Evolutionary conservation across 2,888 invertebrate species (phyloP).

Genomic region (Cantharis flavilabris): DNA sequence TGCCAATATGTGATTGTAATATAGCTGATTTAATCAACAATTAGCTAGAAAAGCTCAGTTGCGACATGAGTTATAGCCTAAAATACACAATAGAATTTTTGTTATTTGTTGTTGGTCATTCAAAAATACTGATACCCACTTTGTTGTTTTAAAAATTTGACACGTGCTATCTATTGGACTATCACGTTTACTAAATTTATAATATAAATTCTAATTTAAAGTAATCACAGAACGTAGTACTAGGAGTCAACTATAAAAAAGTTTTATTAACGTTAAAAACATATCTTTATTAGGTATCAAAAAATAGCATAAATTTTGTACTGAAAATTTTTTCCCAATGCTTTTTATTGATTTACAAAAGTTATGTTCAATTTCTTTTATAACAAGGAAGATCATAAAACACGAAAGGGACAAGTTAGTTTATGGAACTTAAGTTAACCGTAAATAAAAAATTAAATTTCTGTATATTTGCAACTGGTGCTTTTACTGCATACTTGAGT

Average conservation of each 20-base stretch:
- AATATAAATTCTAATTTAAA: background rate
- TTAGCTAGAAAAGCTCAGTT: too few species aligned
- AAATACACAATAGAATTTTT: too few species aligned
- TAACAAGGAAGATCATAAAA: background rate
- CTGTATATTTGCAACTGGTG: background rate
- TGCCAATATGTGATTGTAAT: too few species aligned
- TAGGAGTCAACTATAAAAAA: background rate
- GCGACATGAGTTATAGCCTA: too few species aligned
- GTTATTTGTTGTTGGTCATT: too few species aligned
- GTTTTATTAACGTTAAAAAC: background rate
- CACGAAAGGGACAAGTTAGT: background rate
- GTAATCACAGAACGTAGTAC: background rate
- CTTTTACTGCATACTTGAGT: background rate
- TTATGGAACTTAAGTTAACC: background rate
- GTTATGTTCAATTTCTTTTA: background rate
- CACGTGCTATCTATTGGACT: background rate
- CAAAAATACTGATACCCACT: background rate
- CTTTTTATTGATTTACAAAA: background rate
- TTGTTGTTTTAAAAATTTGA: background rate
- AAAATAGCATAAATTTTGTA: background rate
- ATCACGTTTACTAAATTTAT: background rate
- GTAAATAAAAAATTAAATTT: background rate
- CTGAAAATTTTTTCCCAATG: background rate
- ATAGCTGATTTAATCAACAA: too few species aligned
- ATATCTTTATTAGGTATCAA: background rate